Evolutionary conservation across 2,888 invertebrate species (phyloP).

Genomic region (Amiota minor): DNA sequence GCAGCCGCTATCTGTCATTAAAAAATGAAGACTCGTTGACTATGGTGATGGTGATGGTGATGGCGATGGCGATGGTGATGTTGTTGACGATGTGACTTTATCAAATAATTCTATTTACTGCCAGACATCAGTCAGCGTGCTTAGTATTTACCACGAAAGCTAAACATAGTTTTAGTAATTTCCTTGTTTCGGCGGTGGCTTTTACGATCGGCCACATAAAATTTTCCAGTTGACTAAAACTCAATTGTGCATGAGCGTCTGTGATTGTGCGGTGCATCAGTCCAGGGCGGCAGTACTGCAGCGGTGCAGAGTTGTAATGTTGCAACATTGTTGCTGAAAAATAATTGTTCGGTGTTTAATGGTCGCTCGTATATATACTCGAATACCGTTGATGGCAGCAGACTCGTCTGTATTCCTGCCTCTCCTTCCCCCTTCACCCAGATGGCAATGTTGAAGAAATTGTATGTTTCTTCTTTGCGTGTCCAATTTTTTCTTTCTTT

Average conservation of each 20-base stretch:
- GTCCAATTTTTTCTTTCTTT: neutral
- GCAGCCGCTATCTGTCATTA: too few species aligned
- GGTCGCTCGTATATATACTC: conserved; percentile 46
- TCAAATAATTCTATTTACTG: too few species aligned
- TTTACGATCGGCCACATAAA: conserved; percentile 34
- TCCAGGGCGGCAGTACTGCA: neutral
- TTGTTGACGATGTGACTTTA: too few species aligned
- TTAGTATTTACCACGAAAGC: neutral
- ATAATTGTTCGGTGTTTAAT: conserved; percentile 55
- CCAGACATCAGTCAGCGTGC: too few species aligned
- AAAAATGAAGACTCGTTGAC: neutral
- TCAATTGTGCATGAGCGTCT: conserved; percentile 51
- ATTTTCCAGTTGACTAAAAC: conserved; percentile 58
- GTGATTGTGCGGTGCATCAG: conserved; percentile 16
- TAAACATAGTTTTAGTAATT: conserved; percentile 22
- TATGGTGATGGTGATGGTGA: neutral
- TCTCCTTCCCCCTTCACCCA: neutral
- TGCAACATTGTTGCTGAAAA: conserved; percentile 53
- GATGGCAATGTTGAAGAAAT: neutral
- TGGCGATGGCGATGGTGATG: too few species aligned
- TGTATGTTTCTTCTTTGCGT: conserved; percentile 1
- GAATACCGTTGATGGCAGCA: conserved; percentile 43
- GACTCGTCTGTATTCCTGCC: neutral
- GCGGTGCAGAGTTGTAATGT: conserved; percentile 14
- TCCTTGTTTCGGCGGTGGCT: conserved; percentile 24